A percentile compares a stretch with the other conserved stretches of the same genome.
These are phyloP conservation scores for Neodiprion fabricii DNA, from an alignment of 1,140 invertebrate species.

Conservation along the genomic window DNA sequence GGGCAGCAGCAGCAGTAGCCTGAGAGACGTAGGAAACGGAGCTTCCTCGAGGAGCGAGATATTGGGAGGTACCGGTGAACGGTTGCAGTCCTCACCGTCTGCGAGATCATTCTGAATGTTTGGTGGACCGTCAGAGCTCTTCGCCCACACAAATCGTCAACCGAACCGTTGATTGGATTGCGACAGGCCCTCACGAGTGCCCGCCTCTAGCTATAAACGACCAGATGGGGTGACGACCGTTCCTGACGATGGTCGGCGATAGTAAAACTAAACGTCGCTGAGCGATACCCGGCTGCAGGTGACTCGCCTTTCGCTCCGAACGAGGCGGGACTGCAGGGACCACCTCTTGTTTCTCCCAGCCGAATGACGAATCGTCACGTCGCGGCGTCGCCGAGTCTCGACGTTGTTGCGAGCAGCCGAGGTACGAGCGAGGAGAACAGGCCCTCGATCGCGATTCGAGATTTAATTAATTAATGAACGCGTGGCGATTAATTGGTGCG, in stretches of 20 bases:
- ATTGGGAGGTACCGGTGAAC: not conserved
- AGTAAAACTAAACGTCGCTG: not conserved
- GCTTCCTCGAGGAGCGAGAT: not conserved
- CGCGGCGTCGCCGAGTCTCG: too few species aligned
- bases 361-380: too few species aligned
- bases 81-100: not conserved
- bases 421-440: too few species aligned
- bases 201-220: not conserved
- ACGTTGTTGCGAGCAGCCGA: too few species aligned
- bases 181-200: not conserved
- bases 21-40: not conserved
- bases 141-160: not conserved
- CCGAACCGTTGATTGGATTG: not conserved
- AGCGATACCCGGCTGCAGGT: too few species aligned
- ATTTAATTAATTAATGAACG: conserved; percentile 49
- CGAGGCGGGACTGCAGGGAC: too few species aligned
- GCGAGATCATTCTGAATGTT: not conserved
- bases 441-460: not conserved
- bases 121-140: not conserved
- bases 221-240: not conserved
- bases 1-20: not conserved
- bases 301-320: too few species aligned
- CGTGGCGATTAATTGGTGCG: conserved; percentile 42
- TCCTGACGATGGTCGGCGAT: not conserved
- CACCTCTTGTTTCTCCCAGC: too few species aligned